Conservation (phyloP, 2,888 invertebrate genomes). For the Archaeoteleia sp. region DNA sequence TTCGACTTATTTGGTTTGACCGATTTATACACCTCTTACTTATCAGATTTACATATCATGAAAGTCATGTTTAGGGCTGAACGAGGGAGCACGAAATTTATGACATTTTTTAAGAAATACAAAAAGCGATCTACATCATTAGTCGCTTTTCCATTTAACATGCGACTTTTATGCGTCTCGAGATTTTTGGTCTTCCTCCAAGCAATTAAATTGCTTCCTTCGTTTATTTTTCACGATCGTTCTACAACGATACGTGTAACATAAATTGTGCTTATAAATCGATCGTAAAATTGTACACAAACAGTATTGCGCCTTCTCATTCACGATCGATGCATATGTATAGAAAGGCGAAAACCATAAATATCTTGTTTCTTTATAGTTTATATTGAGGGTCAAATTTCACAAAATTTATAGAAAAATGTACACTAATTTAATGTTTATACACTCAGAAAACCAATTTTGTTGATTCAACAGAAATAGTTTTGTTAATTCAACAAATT, state of each 20-base stretch:
- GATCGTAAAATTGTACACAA: constrained; percentile 17
- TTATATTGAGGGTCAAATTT: no score
- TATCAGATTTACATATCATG: constrained; percentile 17
- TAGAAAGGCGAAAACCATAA: constrained; percentile 8
- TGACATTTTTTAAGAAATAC: constrained; percentile 2
- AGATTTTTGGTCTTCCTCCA: background rate
- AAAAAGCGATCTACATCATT: background rate
- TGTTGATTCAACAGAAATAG: no score
- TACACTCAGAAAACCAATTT: no score
- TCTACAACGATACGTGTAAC: background rate
- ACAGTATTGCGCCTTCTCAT: constrained; percentile 1
- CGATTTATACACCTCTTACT: constrained; percentile 31
- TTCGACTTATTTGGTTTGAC: constrained; percentile 7
- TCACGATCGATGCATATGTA: background rate
- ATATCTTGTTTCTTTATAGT: constrained; percentile 4
- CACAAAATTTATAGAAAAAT: no score
- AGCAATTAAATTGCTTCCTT: background rate
- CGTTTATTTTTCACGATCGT: background rate
- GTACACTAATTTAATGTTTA: no score
- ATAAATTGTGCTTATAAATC: constrained; percentile 10
- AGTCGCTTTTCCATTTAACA: background rate
- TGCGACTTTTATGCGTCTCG: constrained; percentile 7
- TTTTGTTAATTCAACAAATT: no score
- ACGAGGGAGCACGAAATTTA: constrained; percentile 7
- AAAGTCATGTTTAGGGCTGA: constrained; percentile 7